Evolutionary conservation across 23 tunicate species (phyloP).

Genomic region (Oikopleura vanhoeffeni): DNA sequence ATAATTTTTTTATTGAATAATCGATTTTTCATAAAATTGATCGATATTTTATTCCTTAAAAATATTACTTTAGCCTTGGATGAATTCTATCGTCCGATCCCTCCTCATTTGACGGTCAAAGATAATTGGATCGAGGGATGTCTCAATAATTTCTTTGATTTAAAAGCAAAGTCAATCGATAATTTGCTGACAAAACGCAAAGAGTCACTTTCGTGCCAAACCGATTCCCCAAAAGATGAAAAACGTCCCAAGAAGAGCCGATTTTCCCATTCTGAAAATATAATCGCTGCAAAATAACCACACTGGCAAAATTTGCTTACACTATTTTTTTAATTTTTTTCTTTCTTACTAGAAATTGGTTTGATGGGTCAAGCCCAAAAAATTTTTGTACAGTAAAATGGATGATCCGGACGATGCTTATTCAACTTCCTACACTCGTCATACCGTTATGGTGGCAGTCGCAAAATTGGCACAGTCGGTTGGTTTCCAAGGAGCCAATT

Average conservation of each 20-base stretch:
- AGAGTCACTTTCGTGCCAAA: neutral
- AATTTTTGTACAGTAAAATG: too few relatives aligned
- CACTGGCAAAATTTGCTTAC: too few relatives aligned
- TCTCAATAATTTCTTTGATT: neutral
- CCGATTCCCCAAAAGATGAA: neutral
- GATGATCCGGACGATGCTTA: too few relatives aligned
- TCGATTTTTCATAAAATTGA: too few relatives aligned
- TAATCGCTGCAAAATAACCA: neutral
- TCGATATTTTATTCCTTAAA: too few relatives aligned
- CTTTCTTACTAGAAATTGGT: too few relatives aligned
- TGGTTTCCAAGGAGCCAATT: constrained; percentile 44
- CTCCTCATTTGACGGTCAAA: neutral
- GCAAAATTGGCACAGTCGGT: constrained; percentile 59
- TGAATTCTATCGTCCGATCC: constrained; percentile 10
- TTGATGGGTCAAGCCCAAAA: too few relatives aligned
- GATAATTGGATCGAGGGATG: neutral
- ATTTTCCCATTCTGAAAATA: neutral
- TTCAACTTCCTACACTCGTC: neutral
- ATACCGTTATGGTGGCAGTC: constrained; percentile 18
- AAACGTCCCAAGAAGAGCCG: neutral
- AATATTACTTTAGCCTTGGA: neutral
- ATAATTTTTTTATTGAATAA: too few relatives aligned
- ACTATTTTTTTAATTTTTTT: too few relatives aligned
- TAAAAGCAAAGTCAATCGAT: neutral
- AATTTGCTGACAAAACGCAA: too few relatives aligned